Conservation (phyloP, 2,888 invertebrate species). For the Formica aserva region DNA sequence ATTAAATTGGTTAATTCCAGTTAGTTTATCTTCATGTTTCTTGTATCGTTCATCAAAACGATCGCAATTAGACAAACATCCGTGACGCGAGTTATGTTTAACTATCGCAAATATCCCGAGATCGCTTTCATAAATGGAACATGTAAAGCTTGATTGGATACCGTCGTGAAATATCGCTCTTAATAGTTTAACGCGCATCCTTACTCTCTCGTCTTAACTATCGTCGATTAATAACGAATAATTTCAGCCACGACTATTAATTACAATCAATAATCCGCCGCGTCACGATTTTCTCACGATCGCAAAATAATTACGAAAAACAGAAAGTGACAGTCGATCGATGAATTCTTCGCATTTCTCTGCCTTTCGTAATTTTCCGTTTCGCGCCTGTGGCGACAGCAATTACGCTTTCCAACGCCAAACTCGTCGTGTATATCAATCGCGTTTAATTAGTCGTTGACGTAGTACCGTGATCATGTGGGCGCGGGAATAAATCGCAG, state of each 20-base stretch:
- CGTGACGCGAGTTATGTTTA: constrained; percentile 12
- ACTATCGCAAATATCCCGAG: constrained; percentile 30
- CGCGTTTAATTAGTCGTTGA: constrained; percentile 72
- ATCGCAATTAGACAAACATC: constrained; percentile 42
- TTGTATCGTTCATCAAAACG: not conserved
- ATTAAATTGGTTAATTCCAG: not conserved
- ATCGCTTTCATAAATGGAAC: constrained; percentile 48
- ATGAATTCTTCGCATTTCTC: constrained; percentile 62
- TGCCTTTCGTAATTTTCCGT: constrained; percentile 54
- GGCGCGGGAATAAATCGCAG: constrained; percentile 42
- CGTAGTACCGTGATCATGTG: constrained; percentile 25
- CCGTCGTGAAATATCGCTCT: constrained; percentile 46
- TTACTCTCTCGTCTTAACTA: constrained; percentile 4
- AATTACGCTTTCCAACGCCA: constrained; percentile 58
- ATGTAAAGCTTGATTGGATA: constrained; percentile 40
- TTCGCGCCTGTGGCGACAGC: constrained; percentile 36
- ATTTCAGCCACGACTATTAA: constrained; percentile 42
- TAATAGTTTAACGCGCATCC: constrained; percentile 29
- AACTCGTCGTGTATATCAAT: constrained; percentile 67
- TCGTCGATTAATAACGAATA: constrained; percentile 38
- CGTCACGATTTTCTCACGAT: constrained; percentile 45
- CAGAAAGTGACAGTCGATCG: constrained; percentile 23
- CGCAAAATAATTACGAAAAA: constrained; percentile 31
- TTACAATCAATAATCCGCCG: constrained; percentile 31
- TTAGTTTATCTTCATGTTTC: not conserved